Evolutionary conservation across 1,140 invertebrate species (phyloP).

Genomic region (Theocolax elegans): DNA sequence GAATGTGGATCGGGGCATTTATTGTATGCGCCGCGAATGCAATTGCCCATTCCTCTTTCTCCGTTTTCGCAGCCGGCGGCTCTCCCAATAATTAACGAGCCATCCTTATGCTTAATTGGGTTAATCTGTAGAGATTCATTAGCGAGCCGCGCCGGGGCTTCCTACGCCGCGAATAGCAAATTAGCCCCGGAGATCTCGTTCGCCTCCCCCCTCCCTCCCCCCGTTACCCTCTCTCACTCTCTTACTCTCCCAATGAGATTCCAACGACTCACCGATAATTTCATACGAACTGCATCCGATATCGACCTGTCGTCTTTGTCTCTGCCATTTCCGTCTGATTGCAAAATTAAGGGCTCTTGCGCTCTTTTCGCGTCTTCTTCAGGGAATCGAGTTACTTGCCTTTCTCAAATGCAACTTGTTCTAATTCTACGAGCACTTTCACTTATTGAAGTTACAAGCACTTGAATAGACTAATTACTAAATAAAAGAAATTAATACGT

Average conservation of each 20-base stretch:
- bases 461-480: no score
- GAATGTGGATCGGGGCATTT: neutral
- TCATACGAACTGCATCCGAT: neutral
- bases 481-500: no score
- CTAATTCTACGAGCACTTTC: no score
- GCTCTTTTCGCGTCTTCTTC: no score
- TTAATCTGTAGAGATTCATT: slow-evolving; percentile 59
- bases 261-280: slow-evolving; percentile 3
- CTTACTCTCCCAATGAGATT: neutral
- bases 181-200: slow-evolving; percentile 41
- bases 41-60: neutral
- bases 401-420: no score
- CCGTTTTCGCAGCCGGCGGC: neutral
- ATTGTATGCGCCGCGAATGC: slow-evolving; percentile 10
- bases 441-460: no score
- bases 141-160: slow-evolving; percentile 41
- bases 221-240: slow-evolving; percentile 13
- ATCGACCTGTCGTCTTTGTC: neutral
- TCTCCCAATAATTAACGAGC: slow-evolving; percentile 49
- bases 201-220: neutral
- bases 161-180: slow-evolving; percentile 47
- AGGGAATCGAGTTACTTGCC: no score
- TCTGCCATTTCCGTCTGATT: neutral
- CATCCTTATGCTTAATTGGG: slow-evolving; percentile 56
- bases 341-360: no score